These are phyloP conservation scores for Bombycilla garrulus DNA, from an alignment of 2,113 vertebrate species.

Conservation along the genomic window DNA sequence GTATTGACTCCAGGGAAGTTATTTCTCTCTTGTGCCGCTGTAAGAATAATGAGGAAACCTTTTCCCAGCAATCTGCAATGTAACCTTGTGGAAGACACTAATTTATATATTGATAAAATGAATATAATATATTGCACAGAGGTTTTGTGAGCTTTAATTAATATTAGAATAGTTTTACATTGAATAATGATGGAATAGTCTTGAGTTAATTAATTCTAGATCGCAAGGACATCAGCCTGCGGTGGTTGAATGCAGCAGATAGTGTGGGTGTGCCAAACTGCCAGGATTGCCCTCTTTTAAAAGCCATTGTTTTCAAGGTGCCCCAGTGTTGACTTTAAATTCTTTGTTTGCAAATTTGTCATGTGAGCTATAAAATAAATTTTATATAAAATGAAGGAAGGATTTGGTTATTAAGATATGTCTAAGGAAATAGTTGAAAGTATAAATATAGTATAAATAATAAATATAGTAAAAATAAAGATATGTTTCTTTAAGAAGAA, in stretches of 20 bases:
- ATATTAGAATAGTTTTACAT: constrained; percentile 1
- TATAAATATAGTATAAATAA: too few relatives aligned
- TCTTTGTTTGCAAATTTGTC: neutral
- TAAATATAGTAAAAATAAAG: too few relatives aligned
- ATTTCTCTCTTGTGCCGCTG: neutral
- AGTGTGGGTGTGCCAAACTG: neutral
- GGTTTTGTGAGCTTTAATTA: constrained; percentile 31
- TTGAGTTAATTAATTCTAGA: constrained; percentile 9
- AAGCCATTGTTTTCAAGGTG: neutral
- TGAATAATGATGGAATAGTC: neutral
- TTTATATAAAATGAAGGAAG: neutral
- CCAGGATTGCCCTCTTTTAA: neutral
- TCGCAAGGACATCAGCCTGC: neutral
- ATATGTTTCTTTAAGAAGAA: neutral
- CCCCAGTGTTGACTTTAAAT: neutral
- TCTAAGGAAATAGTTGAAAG: neutral
- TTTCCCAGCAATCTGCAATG: neutral
- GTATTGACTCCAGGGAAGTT: neutral
- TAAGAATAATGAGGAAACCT: neutral
- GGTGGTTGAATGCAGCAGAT: neutral
- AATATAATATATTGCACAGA: neutral
- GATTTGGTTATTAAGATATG: neutral
- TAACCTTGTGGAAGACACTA: neutral
- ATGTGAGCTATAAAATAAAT: accelerated
- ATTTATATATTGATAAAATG: constrained; percentile 12